phyloP scores from a whole-genome alignment of 2,888 invertebrate species.

The Phengaris alcon region DNA sequence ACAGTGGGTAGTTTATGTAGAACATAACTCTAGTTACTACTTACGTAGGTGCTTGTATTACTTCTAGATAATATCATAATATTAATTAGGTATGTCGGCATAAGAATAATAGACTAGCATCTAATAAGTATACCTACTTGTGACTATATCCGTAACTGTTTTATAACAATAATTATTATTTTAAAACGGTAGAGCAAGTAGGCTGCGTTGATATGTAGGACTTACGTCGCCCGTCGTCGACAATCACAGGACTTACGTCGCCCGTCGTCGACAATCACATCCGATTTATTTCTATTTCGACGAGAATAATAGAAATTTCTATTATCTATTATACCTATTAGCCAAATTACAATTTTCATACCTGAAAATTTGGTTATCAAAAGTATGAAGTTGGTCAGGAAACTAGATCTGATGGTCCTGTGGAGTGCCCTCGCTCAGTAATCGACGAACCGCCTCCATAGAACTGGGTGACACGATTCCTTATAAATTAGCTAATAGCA shows the following conservation, averaged over 20 bases:
- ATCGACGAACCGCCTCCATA: conserved; percentile 68
- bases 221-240: too few species aligned
- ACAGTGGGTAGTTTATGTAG: too few species aligned
- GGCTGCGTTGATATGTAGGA: conserved; percentile 52
- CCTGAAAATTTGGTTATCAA: neutral
- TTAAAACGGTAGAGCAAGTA: conserved; percentile 30
- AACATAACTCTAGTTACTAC: too few species aligned
- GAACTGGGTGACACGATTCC: conserved; percentile 74
- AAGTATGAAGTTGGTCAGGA: conserved; percentile 40
- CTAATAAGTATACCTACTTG: neutral
- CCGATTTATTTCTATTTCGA: conserved; percentile 35
- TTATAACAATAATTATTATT: neutral
- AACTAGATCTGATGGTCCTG: conserved; percentile 35
- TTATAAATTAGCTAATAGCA: conserved; percentile 43
- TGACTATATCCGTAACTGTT: neutral
- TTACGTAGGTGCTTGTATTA: too few species aligned
- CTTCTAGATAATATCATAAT: too few species aligned
- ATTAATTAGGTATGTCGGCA: too few species aligned
- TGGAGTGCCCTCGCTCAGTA: conserved; percentile 58
- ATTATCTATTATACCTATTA: neutral
- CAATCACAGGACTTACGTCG: conserved; percentile 51
- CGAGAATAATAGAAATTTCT: neutral
- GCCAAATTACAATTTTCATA: neutral
- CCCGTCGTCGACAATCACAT: conserved; percentile 40
- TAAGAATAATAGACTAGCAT: too few species aligned